Evolutionary conservation across 2,113 vertebrate species (phyloP).

Genomic region (Ancistrus triradiatus): DNA sequence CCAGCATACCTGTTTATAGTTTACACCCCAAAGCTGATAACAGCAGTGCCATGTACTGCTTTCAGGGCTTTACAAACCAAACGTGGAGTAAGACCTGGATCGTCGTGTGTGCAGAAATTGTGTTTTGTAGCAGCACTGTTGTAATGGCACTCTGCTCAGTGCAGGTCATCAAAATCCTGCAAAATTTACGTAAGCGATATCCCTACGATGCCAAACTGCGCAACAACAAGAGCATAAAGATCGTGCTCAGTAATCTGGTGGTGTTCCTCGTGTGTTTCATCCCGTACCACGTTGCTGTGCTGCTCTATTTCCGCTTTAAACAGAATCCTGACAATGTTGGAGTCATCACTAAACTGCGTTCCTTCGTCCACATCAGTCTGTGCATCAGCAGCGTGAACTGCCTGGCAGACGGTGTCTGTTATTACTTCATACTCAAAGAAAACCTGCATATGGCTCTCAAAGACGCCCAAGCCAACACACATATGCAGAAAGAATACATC

Average conservation of each 20-base stretch:
- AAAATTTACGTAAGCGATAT: slow-evolving; percentile 42
- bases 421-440: slow-evolving; percentile 68
- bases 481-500: not conserved
- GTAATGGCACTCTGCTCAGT: slow-evolving; percentile 61
- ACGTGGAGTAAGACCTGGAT: slow-evolving; percentile 54
- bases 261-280: slow-evolving; percentile 67
- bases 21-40: slow-evolving; percentile 38
- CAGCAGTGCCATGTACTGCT: slow-evolving; percentile 39
- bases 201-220: slow-evolving; percentile 25
- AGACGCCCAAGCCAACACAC: slow-evolving; percentile 24
- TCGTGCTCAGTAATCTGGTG: slow-evolving; percentile 58
- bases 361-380: slow-evolving; percentile 55
- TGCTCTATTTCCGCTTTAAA: slow-evolving; percentile 61
- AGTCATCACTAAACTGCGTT: slow-evolving; percentile 29
- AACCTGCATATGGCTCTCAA: slow-evolving; percentile 45
- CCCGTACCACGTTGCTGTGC: slow-evolving; percentile 58
- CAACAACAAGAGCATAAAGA: slow-evolving; percentile 56
- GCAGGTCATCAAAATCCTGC: slow-evolving; percentile 42
- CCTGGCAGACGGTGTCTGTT: slow-evolving; percentile 63
- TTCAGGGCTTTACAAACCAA: slow-evolving; percentile 57
- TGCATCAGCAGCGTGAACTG: slow-evolving; percentile 70
- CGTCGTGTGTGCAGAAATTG: slow-evolving; percentile 43
- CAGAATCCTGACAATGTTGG: rapidly evolving
- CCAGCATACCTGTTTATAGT: slow-evolving; percentile 45
- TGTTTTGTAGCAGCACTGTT: slow-evolving; percentile 48